Evolutionary conservation across 1,140 invertebrate genomes (phyloP).

Genomic region (Caenorhabditis brenneri): DNA sequence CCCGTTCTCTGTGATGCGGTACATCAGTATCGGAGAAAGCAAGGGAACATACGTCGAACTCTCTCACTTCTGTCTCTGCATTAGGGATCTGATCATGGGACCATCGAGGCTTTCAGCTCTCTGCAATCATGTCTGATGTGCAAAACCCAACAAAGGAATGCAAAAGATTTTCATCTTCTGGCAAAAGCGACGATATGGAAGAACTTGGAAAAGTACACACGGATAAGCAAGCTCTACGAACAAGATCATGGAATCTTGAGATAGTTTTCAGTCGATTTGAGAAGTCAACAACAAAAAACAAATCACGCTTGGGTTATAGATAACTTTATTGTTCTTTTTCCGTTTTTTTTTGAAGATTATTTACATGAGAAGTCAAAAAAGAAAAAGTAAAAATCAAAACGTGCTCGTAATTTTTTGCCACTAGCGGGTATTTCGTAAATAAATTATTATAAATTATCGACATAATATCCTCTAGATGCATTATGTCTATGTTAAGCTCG

Average conservation of each 20-base stretch:
- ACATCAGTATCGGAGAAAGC: not conserved
- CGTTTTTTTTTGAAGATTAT: not conserved
- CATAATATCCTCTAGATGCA: no score
- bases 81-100: slow-evolving; percentile 8
- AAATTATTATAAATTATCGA: no score
- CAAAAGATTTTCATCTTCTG: not conserved
- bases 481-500: not conserved
- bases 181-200: slow-evolving; percentile 1
- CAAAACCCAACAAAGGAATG: not conserved
- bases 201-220: not conserved
- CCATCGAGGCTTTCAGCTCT: slow-evolving; percentile 3
- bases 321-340: not conserved
- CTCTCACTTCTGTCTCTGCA: not conserved
- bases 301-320: not conserved
- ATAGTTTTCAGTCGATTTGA: not conserved
- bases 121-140: slow-evolving; percentile 1
- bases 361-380: not conserved
- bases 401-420: slow-evolving; percentile 7
- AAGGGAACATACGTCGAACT: not conserved
- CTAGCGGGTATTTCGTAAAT: slow-evolving; percentile 26
- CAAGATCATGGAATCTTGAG: slow-evolving; percentile 7
- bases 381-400: not conserved
- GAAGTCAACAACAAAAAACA: no score
- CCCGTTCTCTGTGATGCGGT: not conserved
- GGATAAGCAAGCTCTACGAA: not conserved